These are phyloP conservation scores for Masnerella sp. DNA, from an alignment of 2,888 invertebrate species.

Conservation along the genomic window DNA sequence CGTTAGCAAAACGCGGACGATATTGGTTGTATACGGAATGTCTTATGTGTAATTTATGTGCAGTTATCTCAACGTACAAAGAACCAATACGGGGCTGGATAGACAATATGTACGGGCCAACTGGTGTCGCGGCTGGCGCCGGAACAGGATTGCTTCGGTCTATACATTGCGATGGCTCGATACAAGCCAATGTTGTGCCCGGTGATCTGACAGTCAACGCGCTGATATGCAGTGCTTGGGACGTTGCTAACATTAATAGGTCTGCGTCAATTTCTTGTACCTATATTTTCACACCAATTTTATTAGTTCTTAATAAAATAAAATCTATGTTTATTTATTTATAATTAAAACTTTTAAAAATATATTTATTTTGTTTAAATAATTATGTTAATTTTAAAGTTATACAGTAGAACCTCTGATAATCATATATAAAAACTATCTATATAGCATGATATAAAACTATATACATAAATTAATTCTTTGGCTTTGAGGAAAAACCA, in stretches of 20 bases:
- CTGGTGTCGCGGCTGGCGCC: conserved; percentile 85
- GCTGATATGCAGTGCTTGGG: conserved; percentile 88
- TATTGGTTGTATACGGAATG: conserved; percentile 43
- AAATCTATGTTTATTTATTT: too few species aligned
- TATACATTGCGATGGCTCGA: conserved; percentile 84
- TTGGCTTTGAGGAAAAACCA: too few species aligned
- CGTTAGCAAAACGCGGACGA: conserved; percentile 35
- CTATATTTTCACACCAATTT: not conserved
- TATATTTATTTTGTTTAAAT: too few species aligned
- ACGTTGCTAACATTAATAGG: conserved; percentile 79
- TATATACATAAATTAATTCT: too few species aligned
- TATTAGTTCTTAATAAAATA: too few species aligned
- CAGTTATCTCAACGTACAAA: conserved; percentile 83
- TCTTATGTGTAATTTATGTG: conserved; percentile 49
- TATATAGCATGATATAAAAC: too few species aligned
- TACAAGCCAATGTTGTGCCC: conserved; percentile 89
- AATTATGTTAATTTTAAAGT: too few species aligned
- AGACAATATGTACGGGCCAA: conserved; percentile 94
- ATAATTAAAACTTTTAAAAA: too few species aligned
- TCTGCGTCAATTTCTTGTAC: conserved; percentile 4
- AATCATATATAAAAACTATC: too few species aligned
- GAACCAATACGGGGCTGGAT: conserved; percentile 92
- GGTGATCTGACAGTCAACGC: conserved; percentile 91
- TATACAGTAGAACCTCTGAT: too few species aligned
- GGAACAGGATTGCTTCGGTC: conserved; percentile 88